Conservation (phyloP, 2,888 invertebrate genomes). For the Cryptocheilus praepositus region DNA sequence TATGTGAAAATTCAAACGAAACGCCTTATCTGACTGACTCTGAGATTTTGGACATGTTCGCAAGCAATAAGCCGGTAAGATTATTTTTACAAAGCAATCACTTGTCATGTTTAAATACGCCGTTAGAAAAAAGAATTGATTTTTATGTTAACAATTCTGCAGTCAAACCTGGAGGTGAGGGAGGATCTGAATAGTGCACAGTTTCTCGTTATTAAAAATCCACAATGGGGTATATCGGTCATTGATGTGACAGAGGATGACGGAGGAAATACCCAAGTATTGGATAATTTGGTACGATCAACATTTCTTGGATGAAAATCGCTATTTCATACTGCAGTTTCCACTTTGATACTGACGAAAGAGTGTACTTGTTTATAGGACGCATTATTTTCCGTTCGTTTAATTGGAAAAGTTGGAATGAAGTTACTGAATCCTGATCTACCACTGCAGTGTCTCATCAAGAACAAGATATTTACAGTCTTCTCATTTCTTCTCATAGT, state of each 20-base stretch:
- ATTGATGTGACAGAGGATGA: constrained; percentile 74
- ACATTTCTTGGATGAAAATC: constrained; percentile 8
- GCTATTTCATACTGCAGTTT: background rate
- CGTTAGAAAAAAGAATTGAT: constrained; percentile 18
- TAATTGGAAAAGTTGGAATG: constrained; percentile 78
- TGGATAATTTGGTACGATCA: constrained; percentile 73
- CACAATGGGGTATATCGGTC: constrained; percentile 83
- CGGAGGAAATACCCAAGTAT: constrained; percentile 58
- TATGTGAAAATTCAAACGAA: constrained; percentile 77
- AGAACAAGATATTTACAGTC: constrained; percentile 78
- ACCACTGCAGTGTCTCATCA: constrained; percentile 79
- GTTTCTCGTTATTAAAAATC: constrained; percentile 82
- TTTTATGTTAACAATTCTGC: constrained; percentile 17
- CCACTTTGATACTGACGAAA: background rate
- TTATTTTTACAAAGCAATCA: background rate
- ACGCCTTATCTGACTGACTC: constrained; percentile 80
- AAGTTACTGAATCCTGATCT: constrained; percentile 79
- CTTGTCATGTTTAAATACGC: constrained; percentile 2
- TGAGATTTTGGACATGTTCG: constrained; percentile 79
- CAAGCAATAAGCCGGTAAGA: constrained; percentile 74
- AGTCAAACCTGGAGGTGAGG: constrained; percentile 67
- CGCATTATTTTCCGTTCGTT: constrained; percentile 76
- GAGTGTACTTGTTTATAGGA: constrained; percentile 69
- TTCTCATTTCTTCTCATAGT: constrained; percentile 74
- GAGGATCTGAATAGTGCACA: constrained; percentile 81